phyloP scores from a whole-genome alignment of 2,113 vertebrate species.

The Entosphenus tridentatus region DNA sequence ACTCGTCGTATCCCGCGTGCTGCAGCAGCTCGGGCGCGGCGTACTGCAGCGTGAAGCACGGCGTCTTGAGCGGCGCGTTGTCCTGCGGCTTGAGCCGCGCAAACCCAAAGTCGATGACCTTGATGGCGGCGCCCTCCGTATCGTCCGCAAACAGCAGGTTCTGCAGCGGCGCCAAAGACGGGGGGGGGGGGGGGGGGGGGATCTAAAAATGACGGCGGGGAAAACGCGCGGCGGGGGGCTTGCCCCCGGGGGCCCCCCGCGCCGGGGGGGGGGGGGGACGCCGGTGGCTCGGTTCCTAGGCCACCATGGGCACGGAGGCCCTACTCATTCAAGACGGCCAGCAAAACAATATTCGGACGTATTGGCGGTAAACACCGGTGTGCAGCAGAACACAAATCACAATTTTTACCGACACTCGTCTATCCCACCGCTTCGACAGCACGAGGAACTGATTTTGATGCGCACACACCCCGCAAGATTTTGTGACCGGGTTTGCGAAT shows the following conservation, averaged over 20 bases:
- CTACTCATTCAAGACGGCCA: no score
- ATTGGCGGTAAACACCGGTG: no score
- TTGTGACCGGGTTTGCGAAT: no score
- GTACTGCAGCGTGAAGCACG: constrained; percentile 71
- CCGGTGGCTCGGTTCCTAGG: neutral
- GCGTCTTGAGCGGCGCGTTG: constrained; percentile 55
- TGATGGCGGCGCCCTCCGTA: constrained; percentile 36
- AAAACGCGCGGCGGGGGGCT: no score
- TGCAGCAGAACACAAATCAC: no score
- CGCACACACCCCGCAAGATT: no score
- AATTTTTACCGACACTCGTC: no score
- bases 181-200: constrained; percentile 2
- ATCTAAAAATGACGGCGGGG: constrained; percentile 8
- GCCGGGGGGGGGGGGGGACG: no score
- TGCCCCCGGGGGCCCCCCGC: no score
- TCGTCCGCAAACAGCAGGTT: constrained; percentile 58
- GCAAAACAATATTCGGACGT: no score
- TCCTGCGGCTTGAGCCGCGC: constrained; percentile 53
- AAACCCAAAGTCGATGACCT: constrained; percentile 72
- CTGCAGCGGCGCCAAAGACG: constrained; percentile 19
- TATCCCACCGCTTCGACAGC: no score
- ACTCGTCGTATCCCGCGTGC: constrained; percentile 54
- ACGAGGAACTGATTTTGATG: no score
- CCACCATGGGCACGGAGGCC: neutral
- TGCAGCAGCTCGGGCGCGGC: constrained; percentile 60